Conservation (phyloP, 2,797 vertebrate genomes). For the Sciurus carolinensis region DNA sequence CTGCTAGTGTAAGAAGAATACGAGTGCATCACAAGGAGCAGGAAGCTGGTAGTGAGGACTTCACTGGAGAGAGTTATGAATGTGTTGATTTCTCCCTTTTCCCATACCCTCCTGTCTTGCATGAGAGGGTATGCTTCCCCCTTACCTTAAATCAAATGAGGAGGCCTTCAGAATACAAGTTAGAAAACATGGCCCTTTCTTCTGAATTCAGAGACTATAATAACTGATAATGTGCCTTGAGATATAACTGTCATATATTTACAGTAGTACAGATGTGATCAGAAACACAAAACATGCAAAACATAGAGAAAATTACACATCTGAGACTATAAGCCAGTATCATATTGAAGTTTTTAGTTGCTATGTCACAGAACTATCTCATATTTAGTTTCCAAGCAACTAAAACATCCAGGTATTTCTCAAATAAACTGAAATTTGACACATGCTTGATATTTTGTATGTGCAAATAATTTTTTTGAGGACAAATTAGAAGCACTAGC, state of each 20-base stretch:
- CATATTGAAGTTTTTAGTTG: neutral
- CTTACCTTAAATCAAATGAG: neutral
- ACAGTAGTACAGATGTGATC: neutral
- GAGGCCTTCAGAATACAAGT: neutral
- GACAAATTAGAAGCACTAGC: neutral
- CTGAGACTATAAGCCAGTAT: neutral
- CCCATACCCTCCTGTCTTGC: neutral
- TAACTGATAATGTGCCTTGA: neutral
- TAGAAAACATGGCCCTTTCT: neutral
- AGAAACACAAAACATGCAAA: neutral
- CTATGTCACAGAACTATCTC: neutral
- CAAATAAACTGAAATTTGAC: neutral
- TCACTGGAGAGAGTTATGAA: neutral
- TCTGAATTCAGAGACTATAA: neutral
- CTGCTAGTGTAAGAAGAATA: neutral
- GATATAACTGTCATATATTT: neutral
- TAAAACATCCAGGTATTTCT: constrained; percentile 14
- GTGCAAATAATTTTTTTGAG: neutral
- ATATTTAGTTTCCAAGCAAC: neutral
- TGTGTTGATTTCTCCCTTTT: neutral
- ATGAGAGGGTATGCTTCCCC: neutral
- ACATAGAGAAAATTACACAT: neutral
- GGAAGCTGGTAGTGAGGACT: neutral
- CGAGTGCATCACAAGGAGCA: neutral
- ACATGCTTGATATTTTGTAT: constrained; percentile 16